Base-by-base conservation (phyloP, 2,888 invertebrate species). In the Agonopterix heracliana region DNA sequence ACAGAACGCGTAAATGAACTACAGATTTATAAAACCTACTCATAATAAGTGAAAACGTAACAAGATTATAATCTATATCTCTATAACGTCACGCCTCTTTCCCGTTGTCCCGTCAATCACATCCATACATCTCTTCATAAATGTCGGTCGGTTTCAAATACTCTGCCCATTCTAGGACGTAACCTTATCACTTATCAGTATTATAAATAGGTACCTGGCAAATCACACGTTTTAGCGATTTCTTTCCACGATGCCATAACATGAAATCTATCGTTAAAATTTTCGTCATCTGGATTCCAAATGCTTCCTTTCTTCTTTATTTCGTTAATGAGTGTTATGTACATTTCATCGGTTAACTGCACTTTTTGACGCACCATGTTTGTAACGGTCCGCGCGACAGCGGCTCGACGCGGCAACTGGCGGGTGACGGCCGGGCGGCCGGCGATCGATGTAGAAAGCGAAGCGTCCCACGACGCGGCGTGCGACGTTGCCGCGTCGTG, bases 171-270 rank as follows among this genome's bases (percentile, higher is more conserved):
- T 38, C n/a, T 38, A 38, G 10, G 9, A n/a, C 38, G 10, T 38
- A 38, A n/a, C n/a, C n/a, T 38, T 9, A n/a, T 38, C n/a, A n/a
- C n/a, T 38, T 9, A n/a, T 38, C n/a, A n/a, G n/a, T 2, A n/a
- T 38, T 38, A 38, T 38, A 38, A 49, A 10, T 11, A 11, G 43
- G 38, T 50, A 79, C 79, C 75, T 61, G 69, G 63, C 44, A 70
- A 42, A 12, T 67, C 52, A 50, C 77, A 43, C 42, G 51, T 44
- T 1, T 58, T 57, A 2, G 70, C 51, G 41, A 78, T 67, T 41
- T 74, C 64, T 13, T 53, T 56, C 80, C 80, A 81, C 34, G 77
- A 65, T 41, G 52, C 51, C 1, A 63, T 53, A 14, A 66, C 50
- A 13, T 54, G 52, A 17, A 53, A 58, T 48, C 73, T 66, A 17